Evolutionary conservation across 2,888 invertebrate genomes (phyloP), one percentile per base, ranked within the genome.

Genomic region (Diaprepes abbreviatus): DNA sequence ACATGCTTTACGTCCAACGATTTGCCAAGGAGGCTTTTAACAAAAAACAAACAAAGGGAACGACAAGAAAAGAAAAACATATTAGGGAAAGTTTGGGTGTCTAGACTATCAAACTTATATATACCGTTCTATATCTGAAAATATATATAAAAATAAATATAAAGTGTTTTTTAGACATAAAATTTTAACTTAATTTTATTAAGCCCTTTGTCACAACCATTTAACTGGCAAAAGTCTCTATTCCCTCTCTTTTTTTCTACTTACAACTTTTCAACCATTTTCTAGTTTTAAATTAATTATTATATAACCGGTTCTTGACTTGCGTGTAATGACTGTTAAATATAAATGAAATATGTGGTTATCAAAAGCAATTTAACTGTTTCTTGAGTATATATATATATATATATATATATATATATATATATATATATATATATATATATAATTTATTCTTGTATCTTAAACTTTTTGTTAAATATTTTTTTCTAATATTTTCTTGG

Each of bases 11-110:
- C 3, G 43, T 21, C 21, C 5, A 10, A n/a, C 7, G 43, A 43
- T 43, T 21, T 21, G 19, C 17, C 19, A 43, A 19, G n/a, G 19
- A 4, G 17, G 43, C 43, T 43, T 19, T 43, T 43, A 19, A 43
- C 21, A 21, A 43, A 21, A 43, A 43, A 43, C 21, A 43, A 43
- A 43, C 21, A 43, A 43, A 43, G 43, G 43, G 43, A n/a, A 17
- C 19, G n/a, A 17, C 4, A 19, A 40, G 9, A 43, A 43, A 43
- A 17, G 21, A 21, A 21, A 43, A 43, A 43, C 19, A 43, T 10
- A 43, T 43, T n/a, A 43, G 19, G 17, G 7, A 17, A 17, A 14
- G 16, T 43, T 10, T n/a, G 43, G 4, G 17, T n/a, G 43, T 19
- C 43, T 43, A 21, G 43, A 43, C n/a, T 9, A 43, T 43, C 19